Evolutionary conservation across 2,797 vertebrate species (phyloP), one percentile per base, ranked within the genome.

Genomic region (Pipistrellus pygmaeus): DNA sequence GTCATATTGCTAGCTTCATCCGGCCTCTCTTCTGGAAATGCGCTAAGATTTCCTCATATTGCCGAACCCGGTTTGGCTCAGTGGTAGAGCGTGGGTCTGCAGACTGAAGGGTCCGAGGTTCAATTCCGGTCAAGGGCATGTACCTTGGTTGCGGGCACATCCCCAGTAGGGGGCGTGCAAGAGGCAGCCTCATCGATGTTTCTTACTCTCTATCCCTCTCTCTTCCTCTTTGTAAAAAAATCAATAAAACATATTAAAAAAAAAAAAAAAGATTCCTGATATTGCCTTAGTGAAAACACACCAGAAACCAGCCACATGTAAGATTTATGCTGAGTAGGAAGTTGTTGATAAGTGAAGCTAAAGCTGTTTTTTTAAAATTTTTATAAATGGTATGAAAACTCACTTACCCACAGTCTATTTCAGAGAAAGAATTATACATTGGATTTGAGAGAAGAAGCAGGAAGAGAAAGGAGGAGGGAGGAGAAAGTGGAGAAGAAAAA

Each of bases 321-420:
- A 71, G 71, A 75, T 76, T 71, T 62, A 25, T 10, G 2, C 18
- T 41, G 77, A 90, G 12, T 44, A 21, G 62, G 64, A 82, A 57
- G 66, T 5, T 64, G 48, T 41, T 46, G 17, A 60, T 48, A 82
- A 64, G 72, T 81, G n/a, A 84, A 85, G 44, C 44, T 17, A 6
- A 64, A 84, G 57, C 23, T n/a, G 20, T 62, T 53, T 62, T 88
- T 64, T 11, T 11, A 60, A 5, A 48, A 13, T 60, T 88, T 71
- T 89, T 57, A 51, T 6, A 80, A 77, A 55, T 44, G 46, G 27
- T 71, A 3, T 94, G 44, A 93, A 95, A 75, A 72, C 41, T 53
- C 32, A 87, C 55, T 48, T 64, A 27, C 15, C 20, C 60, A 30
- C 5, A 30, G n/a, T 57, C n/a, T 48, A 51, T 35, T 83, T 94